These are phyloP conservation scores for Pontoporia blainvillei DNA, from an alignment of 2,113 vertebrate genomes.

Conservation along the genomic window DNA sequence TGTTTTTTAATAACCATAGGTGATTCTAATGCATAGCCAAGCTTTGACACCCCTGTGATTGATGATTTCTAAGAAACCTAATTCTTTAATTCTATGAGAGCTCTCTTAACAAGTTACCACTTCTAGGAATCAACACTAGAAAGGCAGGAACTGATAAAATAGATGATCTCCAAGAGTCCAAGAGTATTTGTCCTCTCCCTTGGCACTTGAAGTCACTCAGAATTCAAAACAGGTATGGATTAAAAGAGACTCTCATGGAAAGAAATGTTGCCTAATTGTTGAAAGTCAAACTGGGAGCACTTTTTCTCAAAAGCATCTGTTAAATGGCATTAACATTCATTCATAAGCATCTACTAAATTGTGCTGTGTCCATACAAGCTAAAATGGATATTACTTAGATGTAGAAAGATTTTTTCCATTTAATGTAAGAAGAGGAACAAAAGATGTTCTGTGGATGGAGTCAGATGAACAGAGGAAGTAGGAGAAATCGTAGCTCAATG, in stretches of 20 bases:
- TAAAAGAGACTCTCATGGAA: constrained; percentile 18
- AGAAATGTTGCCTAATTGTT: constrained; percentile 19
- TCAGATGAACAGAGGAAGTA: not conserved
- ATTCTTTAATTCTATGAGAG: not conserved
- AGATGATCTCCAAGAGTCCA: not conserved
- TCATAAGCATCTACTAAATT: constrained; percentile 46
- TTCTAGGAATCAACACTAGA: not conserved
- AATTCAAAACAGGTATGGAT: constrained; percentile 25
- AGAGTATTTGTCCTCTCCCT: not conserved
- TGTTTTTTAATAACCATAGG: not conserved
- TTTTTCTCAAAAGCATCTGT: constrained; percentile 46
- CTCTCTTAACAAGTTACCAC: not conserved
- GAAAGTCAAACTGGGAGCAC: constrained; percentile 4
- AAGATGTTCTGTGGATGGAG: not conserved
- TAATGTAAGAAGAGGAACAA: not conserved
- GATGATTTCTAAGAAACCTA: not conserved
- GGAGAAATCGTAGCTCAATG: not conserved
- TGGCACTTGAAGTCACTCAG: not conserved
- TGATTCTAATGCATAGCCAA: not conserved
- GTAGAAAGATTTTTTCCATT: not conserved
- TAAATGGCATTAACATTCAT: constrained; percentile 43
- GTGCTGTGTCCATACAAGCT: not conserved
- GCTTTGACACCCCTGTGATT: not conserved
- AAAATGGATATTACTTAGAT: constrained; percentile 5
- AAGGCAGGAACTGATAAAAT: not conserved